Evolutionary conservation across 2,113 vertebrate genomes (phyloP).

Genomic region (Saccopteryx leptura): DNA sequence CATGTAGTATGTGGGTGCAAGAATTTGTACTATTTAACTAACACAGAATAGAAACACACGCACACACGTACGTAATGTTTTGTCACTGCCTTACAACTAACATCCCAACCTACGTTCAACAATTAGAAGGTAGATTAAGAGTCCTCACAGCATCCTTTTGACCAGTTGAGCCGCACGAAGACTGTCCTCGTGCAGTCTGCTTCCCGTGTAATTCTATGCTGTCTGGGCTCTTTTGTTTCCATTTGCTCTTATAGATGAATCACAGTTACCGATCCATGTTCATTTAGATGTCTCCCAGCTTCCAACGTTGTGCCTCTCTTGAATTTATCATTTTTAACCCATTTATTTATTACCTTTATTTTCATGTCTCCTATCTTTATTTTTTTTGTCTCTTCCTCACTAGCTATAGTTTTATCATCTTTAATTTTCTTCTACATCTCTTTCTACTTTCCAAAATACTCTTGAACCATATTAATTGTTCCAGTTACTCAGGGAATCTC

Average conservation of each 20-base stretch:
- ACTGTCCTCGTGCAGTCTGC: fast-evolving
- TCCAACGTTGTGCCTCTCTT: not conserved
- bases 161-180: conserved; percentile 34
- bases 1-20: not conserved
- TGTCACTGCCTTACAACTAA: conserved; percentile 64
- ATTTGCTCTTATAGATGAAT: conserved; percentile 60
- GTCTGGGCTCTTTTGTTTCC: not conserved
- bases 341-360: not conserved
- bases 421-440: not conserved
- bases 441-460: not conserved
- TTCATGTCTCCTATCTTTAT: not conserved
- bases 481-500: not conserved
- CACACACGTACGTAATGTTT: not conserved
- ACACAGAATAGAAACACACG: not conserved
- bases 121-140: conserved; percentile 48
- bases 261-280: conserved; percentile 40
- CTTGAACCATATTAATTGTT: not conserved
- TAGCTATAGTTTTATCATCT: not conserved
- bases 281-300: not conserved
- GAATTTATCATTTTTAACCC: not conserved
- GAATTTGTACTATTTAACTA: not conserved
- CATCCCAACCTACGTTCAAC: conserved; percentile 63
- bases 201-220: conserved; percentile 53
- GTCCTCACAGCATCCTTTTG: conserved; percentile 21
- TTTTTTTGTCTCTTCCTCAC: not conserved